Base-by-base conservation (phyloP, 2,888 invertebrate genomes). In the Zonitis immaculata region DNA sequence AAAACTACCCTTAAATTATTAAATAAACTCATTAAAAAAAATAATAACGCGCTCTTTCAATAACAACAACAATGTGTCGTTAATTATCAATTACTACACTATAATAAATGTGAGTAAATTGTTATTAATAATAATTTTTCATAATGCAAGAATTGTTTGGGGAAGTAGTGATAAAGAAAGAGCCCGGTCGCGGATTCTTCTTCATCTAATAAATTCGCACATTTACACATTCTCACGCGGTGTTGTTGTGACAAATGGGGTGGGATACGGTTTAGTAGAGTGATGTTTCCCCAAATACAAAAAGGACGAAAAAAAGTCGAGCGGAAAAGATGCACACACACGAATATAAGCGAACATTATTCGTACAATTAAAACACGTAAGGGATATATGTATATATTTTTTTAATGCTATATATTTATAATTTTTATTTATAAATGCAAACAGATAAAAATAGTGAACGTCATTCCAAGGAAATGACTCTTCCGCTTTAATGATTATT, bases 321-420 rank as follows among this genome's bases (percentile, higher is more conserved):
- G 47, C 57, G 57, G n/a, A n/a, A 54, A 55, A 58, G 49, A 58
- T 54, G 53, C 60, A 61, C 62, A 62, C 63, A 62, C 60, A 58
- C 66, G 67, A 65, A 68, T 66, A 66, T 67, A 62, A 64, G 65
- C 67, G 66, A 66, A 63, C 53, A 60, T 55, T 63, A 58, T 66
- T 67, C 63, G 64, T 66, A 66, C 66, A 64, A 67, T 66, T 66
- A n/a, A n/a, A n/a, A 63, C 66, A 66, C 64, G 62, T 58, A 60
- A 56, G 57, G 58, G 61, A 66, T n/a, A n/a, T n/a, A n/a, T n/a
- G n/a, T n/a, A n/a, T n/a, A n/a, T n/a, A n/a, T n/a, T n/a, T n/a
- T n/a, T n/a, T n/a, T n/a, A n/a, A n/a, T n/a, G n/a, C n/a, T n/a
- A n/a, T n/a, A n/a, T n/a, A n/a, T n/a, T n/a, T n/a, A n/a, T n/a